Conservation (phyloP, 2,113 vertebrate genomes). For the Peromyscus maniculatus region DNA sequence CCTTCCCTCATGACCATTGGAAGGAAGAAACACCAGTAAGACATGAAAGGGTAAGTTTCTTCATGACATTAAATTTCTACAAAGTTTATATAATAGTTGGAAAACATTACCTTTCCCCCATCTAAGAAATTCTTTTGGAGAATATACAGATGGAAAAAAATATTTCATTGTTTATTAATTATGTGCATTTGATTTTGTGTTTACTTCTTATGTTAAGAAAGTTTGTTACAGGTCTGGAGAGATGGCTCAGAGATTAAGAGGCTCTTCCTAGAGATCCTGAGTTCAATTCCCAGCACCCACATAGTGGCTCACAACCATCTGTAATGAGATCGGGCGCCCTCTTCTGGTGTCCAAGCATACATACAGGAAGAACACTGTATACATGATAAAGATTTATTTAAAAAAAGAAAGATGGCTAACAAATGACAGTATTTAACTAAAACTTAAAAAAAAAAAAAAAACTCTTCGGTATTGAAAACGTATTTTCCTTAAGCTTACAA, state of each 20-base stretch:
- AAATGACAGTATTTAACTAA: conserved; percentile 3
- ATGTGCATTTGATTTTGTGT: conserved; percentile 14
- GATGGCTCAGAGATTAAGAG: too few relatives aligned
- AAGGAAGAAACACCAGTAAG: conserved; percentile 90
- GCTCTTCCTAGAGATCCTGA: too few relatives aligned
- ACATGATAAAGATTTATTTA: too few relatives aligned
- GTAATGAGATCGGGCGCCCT: too few relatives aligned
- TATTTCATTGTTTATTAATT: conserved; percentile 15
- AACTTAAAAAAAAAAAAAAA: background rate
- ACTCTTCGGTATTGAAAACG: background rate
- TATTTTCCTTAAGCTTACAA: conserved; percentile 40
- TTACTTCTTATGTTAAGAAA: background rate
- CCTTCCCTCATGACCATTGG: conserved; percentile 92
- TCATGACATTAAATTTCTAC: conserved; percentile 42
- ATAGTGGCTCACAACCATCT: too few relatives aligned
- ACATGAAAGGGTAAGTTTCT: conserved; percentile 89
- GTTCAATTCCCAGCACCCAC: too few relatives aligned
- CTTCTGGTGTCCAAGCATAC: too few relatives aligned
- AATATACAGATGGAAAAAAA: background rate
- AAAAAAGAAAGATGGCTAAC: too few relatives aligned
- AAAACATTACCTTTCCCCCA: background rate
- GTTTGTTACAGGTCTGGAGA: background rate
- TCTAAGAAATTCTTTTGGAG: conserved; percentile 47
- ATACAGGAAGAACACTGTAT: too few relatives aligned
- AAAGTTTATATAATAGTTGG: background rate